A percentile compares a stretch with the other conserved stretches of the same genome.
phyloP scores from a whole-genome alignment of 2,888 invertebrate species.

The Tipula helvola region DNA sequence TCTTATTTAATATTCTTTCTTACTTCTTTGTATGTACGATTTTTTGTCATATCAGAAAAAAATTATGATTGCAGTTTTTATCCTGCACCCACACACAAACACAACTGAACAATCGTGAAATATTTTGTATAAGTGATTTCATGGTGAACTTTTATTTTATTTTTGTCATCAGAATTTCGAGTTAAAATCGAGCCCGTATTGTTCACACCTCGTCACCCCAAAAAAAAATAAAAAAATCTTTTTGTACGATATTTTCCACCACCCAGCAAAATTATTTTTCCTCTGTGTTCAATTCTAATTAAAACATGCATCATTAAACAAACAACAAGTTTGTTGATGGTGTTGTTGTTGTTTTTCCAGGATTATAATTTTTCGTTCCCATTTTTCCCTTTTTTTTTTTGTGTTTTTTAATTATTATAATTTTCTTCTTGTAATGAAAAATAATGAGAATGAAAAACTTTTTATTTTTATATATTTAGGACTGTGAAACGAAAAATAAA shows the following conservation, averaged over 20 bases:
- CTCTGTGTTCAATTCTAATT: not conserved
- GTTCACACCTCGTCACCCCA: not conserved
- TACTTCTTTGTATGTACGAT: not conserved
- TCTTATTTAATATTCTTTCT: not conserved
- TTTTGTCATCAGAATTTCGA: not conserved
- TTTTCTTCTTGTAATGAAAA: not conserved
- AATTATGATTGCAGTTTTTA: not conserved
- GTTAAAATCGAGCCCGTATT: not conserved
- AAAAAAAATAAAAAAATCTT: not conserved
- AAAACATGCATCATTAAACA: slow-evolving; percentile 4
- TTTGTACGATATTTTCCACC: not conserved
- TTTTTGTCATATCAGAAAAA: not conserved
- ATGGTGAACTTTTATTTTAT: not conserved
- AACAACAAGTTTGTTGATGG: not conserved
- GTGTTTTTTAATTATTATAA: not conserved
- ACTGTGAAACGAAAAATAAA: not conserved
- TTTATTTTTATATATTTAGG: not conserved
- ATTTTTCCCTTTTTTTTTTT: not conserved
- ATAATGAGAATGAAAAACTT: not conserved
- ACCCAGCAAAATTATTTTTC: not conserved
- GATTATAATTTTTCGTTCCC: not conserved
- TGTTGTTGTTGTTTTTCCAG: not conserved
- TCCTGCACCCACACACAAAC: not conserved
- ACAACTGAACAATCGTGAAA: not conserved
- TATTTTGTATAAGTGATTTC: not conserved